These are phyloP conservation scores for Sclerodermus sp. DNA, from an alignment of 2,888 invertebrate species.

Conservation along the genomic window DNA sequence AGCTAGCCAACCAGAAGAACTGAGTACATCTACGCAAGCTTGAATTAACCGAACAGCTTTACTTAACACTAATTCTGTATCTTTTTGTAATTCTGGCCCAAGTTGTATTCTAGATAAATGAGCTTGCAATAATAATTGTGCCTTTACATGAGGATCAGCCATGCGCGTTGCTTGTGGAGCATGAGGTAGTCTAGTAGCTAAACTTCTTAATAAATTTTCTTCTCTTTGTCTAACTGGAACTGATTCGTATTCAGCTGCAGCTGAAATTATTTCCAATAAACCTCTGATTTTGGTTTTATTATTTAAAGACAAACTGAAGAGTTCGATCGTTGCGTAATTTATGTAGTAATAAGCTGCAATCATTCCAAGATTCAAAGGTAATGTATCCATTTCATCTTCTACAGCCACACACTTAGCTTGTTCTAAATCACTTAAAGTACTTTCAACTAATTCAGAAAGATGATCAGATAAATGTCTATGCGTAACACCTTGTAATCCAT, in stretches of 20 bases:
- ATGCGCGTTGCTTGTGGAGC: constrained; percentile 50
- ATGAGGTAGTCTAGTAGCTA: constrained; percentile 69
- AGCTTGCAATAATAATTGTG: constrained; percentile 92
- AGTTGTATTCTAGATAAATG: constrained; percentile 93
- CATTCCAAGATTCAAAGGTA: constrained; percentile 98
- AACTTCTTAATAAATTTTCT: constrained; percentile 77
- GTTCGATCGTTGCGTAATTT: constrained; percentile 97
- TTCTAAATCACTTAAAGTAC: constrained; percentile 89
- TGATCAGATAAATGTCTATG: constrained; percentile 98
- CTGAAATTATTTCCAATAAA: constrained; percentile 95
- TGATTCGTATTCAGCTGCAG: constrained; percentile 94
- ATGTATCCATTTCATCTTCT: constrained; percentile 97
- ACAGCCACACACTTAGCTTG: constrained; percentile 97
- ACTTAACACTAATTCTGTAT: constrained; percentile 87
- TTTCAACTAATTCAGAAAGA: constrained; percentile 96
- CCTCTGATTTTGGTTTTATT: constrained; percentile 97
- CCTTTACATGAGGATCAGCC: constrained; percentile 95
- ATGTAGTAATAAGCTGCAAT: constrained; percentile 99
- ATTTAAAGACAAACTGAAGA: constrained; percentile 95
- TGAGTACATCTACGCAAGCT: constrained; percentile 93
- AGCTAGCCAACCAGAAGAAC: constrained; percentile 96
- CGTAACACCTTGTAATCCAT: constrained; percentile 94
- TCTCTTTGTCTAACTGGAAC: constrained; percentile 95
- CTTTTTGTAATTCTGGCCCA: constrained; percentile 94
- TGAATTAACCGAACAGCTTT: constrained; percentile 85